These are phyloP conservation scores for Oreotrochilus melanogaster DNA, from an alignment of 2,113 vertebrate genomes.

Conservation along the genomic window DNA sequence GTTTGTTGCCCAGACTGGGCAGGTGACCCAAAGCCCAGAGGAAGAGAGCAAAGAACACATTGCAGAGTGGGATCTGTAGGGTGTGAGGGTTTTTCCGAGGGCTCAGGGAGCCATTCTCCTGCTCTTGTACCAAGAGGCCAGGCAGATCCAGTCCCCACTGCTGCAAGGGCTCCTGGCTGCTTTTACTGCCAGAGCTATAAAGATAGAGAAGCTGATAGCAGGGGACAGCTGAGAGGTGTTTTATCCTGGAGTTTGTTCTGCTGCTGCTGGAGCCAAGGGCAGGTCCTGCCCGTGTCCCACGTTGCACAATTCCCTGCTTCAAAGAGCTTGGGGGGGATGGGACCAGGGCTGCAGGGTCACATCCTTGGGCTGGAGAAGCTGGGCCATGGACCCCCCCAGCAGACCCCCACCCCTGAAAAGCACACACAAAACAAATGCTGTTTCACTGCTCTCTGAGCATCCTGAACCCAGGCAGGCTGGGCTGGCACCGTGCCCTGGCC, in stretches of 20 bases:
- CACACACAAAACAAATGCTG: accelerated
- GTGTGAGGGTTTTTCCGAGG: background rate
- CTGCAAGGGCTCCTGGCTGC: background rate
- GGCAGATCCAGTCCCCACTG: accelerated
- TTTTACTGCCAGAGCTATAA: background rate
- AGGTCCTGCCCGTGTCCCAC: background rate
- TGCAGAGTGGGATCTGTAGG: background rate
- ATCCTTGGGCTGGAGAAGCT: background rate
- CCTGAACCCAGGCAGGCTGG: background rate
- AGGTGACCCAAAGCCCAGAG: background rate
- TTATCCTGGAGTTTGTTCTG: background rate
- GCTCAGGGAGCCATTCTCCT: background rate
- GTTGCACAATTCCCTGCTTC: background rate
- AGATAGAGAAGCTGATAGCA: background rate
- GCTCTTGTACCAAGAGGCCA: background rate
- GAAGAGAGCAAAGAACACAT: background rate
- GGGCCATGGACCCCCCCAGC: background rate
- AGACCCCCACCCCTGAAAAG: accelerated
- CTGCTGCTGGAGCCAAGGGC: background rate
- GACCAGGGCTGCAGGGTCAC: background rate
- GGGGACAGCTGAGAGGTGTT: background rate
- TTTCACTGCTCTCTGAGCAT: background rate
- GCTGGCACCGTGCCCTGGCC: background rate
- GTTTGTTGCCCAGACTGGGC: accelerated
- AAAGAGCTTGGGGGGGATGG: background rate